A percentile compares a stretch with the other conserved stretches of the same genome.
Conservation (phyloP, 30 jellyfish, hydroid and myxozoan genomes). For the Nemopilema nomurai region DNA sequence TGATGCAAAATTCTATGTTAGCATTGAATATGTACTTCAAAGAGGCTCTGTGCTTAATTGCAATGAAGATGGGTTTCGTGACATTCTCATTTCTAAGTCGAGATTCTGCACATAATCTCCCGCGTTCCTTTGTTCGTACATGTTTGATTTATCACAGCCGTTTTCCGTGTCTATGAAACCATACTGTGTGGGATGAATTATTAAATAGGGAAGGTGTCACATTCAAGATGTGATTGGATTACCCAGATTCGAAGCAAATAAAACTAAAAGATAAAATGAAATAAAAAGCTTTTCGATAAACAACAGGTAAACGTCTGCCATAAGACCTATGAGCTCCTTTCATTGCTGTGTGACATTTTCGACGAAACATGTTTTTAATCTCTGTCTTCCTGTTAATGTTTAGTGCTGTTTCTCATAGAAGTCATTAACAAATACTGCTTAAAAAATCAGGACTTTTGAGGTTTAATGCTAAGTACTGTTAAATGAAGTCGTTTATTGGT, state of each 20-base stretch:
- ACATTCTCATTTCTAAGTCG: background rate
- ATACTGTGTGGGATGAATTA: background rate
- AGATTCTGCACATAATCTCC: background rate
- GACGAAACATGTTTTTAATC: background rate
- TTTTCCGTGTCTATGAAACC: background rate
- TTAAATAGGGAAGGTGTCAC: background rate
- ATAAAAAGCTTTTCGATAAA: background rate
- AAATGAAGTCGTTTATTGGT: no score
- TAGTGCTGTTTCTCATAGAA: no score
- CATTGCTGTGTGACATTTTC: background rate
- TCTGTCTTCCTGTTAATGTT: background rate
- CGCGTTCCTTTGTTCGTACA: background rate
- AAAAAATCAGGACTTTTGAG: no score
- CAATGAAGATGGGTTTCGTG: background rate
- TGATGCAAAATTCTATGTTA: no score
- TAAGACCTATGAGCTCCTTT: background rate
- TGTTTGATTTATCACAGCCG: background rate
- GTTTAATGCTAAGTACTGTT: no score
- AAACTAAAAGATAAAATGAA: background rate
- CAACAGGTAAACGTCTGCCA: background rate
- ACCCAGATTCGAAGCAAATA: background rate
- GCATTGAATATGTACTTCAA: no score
- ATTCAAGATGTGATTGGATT: background rate
- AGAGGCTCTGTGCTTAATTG: no score
- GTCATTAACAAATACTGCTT: no score